Conservation (phyloP, 2,888 invertebrate species). For the Cryptocheilus praepositus region DNA sequence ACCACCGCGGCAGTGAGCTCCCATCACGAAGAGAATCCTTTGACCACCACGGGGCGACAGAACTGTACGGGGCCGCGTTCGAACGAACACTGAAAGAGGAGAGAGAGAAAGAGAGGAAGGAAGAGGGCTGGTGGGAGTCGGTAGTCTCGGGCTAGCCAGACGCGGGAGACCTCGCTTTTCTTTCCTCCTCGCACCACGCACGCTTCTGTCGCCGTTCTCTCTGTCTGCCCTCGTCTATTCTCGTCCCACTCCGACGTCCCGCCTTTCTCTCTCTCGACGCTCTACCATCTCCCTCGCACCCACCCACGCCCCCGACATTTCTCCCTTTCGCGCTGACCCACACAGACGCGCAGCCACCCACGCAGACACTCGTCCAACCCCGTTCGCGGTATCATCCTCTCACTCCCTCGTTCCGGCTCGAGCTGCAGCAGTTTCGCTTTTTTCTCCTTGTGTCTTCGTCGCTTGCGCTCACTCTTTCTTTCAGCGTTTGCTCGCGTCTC, state of each 20-base stretch:
- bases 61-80: constrained; percentile 69
- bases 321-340: constrained; percentile 28
- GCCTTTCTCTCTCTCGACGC: constrained; percentile 18
- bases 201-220: not conserved
- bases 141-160: constrained; percentile 54
- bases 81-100: constrained; percentile 68
- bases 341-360: constrained; percentile 20
- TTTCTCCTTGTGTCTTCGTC: not conserved
- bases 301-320: not conserved
- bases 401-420: constrained; percentile 16
- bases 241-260: constrained; percentile 10
- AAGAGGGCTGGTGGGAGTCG: constrained; percentile 38
- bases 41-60: constrained; percentile 46
- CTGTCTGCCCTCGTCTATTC: constrained; percentile 18
- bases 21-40: constrained; percentile 63
- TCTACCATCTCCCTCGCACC: not conserved
- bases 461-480: constrained; percentile 39
- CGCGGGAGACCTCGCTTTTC: constrained; percentile 55
- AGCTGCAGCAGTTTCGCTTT: constrained; percentile 5
- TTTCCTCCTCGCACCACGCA: not conserved
- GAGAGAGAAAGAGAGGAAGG: constrained; percentile 27
- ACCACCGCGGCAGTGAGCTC: constrained; percentile 56
- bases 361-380: too few relatives aligned
- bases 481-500: not conserved
- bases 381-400: not conserved